Conservation (phyloP, 35 echinoderm and acorn worm species). For the Anneissia japonica region DNA sequence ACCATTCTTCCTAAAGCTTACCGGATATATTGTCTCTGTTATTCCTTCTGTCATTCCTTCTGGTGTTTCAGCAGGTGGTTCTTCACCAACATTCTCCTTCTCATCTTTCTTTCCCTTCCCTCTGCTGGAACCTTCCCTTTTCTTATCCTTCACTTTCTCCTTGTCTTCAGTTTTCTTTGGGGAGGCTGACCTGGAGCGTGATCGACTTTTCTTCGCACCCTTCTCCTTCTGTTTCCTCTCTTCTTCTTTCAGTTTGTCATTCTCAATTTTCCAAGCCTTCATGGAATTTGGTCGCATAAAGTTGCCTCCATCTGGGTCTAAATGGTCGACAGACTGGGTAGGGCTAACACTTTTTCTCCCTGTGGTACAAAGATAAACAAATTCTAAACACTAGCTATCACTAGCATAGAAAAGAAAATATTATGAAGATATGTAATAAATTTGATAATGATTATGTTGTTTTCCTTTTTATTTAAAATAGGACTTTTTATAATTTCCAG, state of each 20-base stretch:
- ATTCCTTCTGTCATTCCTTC: neutral
- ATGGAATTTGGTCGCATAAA: constrained; percentile 97
- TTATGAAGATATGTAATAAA: too few species aligned
- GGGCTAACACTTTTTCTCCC: constrained; percentile 84
- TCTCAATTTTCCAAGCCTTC: constrained; percentile 95
- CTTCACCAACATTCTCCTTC: neutral
- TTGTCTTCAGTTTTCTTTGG: constrained; percentile 67
- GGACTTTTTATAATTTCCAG: too few species aligned
- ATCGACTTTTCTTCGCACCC: constrained; percentile 78
- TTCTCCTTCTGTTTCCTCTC: constrained; percentile 70
- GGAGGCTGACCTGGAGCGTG: constrained; percentile 53
- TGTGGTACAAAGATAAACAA: constrained; percentile 11
- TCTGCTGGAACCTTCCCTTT: constrained; percentile 29
- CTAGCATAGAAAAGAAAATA: too few species aligned
- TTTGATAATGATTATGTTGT: too few species aligned
- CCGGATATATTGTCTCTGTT: constrained; percentile 69
- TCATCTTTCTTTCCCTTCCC: constrained; percentile 14
- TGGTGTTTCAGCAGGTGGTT: constrained; percentile 36
- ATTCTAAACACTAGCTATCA: neutral
- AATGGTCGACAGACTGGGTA: constrained; percentile 53
- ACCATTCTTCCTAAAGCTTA: too few species aligned
- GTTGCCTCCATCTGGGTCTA: constrained; percentile 71
- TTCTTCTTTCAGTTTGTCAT: constrained; percentile 76
- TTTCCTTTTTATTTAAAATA: too few species aligned
- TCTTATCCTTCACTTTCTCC: constrained; percentile 58